These are phyloP conservation scores for Benthosema pterotum DNA, from an alignment of 2,797 vertebrate species.

Conservation along the genomic window DNA sequence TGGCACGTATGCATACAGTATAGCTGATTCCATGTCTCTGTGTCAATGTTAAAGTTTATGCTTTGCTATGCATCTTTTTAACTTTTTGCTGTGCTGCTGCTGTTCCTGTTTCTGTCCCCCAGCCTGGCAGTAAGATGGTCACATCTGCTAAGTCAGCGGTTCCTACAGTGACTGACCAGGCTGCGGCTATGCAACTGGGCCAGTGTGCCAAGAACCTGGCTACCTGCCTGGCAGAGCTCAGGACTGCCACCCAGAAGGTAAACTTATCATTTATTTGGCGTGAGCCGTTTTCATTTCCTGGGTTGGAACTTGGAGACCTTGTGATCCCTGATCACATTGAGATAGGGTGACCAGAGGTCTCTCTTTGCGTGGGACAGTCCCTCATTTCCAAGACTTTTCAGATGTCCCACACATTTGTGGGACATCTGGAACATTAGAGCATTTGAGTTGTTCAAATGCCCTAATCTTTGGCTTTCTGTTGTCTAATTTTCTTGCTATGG, in stretches of 20 bases:
- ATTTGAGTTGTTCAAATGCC: too few species aligned
- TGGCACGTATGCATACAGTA: too few species aligned
- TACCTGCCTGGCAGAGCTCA: slow-evolving; percentile 93
- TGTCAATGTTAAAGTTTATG: not conserved
- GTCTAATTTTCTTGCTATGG: too few species aligned
- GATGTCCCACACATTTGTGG: too few species aligned
- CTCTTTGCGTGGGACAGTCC: too few species aligned
- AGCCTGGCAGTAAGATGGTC: slow-evolving; percentile 99
- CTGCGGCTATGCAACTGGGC: slow-evolving; percentile 97
- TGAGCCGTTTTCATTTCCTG: slow-evolving; percentile 13
- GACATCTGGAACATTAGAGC: too few species aligned
- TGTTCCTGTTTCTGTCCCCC: slow-evolving; percentile 35
- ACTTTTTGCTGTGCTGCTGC: slow-evolving; percentile 9
- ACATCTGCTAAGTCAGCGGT: slow-evolving; percentile 95
- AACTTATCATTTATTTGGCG: slow-evolving; percentile 12
- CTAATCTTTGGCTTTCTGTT: too few species aligned
- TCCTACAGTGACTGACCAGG: slow-evolving; percentile 94
- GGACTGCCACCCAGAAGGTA: slow-evolving; percentile 96
- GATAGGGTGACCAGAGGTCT: too few species aligned
- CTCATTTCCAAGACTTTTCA: too few species aligned
- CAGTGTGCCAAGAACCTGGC: slow-evolving; percentile 98
- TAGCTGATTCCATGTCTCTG: too few species aligned
- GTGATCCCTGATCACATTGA: slow-evolving; percentile 25
- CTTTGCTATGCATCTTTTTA: too few species aligned
- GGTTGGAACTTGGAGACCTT: slow-evolving; percentile 9